Evolutionary conservation across 2,888 invertebrate species (phyloP).

Genomic region (Scrobipalpa atriplicella): DNA sequence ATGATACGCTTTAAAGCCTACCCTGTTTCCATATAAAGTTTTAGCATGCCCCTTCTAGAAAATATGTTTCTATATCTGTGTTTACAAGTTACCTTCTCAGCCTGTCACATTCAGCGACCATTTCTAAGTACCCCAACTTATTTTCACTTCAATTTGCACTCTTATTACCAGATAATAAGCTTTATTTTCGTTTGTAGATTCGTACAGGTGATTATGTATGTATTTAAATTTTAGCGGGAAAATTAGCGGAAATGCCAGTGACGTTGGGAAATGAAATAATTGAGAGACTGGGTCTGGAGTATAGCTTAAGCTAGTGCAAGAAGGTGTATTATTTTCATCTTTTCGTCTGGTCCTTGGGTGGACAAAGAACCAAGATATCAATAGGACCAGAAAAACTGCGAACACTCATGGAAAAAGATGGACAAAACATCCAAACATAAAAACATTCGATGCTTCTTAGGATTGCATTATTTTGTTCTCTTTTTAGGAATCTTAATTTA

Average conservation of each 20-base stretch:
- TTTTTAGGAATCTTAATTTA: too few relatives aligned
- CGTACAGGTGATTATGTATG: constrained; percentile 19
- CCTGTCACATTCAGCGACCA: constrained; percentile 48
- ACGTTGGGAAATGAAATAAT: constrained; percentile 50
- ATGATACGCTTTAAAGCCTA: too few relatives aligned
- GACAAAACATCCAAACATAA: too few relatives aligned
- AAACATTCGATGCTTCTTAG: too few relatives aligned
- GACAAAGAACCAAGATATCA: not conserved
- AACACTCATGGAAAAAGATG: too few relatives aligned
- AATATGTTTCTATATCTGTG: not conserved
- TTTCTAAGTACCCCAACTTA: constrained; percentile 24
- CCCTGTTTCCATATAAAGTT: too few relatives aligned
- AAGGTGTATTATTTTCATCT: not conserved
- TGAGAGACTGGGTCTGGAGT: constrained; percentile 31
- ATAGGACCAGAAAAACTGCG: not conserved
- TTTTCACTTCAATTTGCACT: constrained; percentile 18
- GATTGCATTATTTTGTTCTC: too few relatives aligned
- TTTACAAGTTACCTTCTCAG: constrained; percentile 41
- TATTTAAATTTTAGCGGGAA: constrained; percentile 51
- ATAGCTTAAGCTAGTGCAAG: not conserved
- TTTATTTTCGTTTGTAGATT: constrained; percentile 25
- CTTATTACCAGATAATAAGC: constrained; percentile 31
- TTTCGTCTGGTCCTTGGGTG: too few relatives aligned
- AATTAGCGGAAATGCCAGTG: constrained; percentile 49
- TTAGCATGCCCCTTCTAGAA: not conserved